phyloP scores from a whole-genome alignment of 2,797 vertebrate genomes.

The Platyrinchus mystaceus region DNA sequence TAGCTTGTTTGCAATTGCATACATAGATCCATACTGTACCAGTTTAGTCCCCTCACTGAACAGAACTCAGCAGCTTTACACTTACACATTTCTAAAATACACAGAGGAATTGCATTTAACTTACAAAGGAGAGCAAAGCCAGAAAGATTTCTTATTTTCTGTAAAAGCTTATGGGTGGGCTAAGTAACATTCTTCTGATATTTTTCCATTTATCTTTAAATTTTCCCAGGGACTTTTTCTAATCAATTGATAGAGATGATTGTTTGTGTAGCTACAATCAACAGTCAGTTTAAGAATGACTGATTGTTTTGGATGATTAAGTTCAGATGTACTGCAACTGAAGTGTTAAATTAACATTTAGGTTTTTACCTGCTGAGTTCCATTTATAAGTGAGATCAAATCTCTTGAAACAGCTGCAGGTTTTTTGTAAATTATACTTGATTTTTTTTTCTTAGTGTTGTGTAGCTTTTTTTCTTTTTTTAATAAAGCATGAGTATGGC shows the following conservation, averaged over 20 bases:
- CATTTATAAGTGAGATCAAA: neutral
- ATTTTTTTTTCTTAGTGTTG: slow-evolving; percentile 15
- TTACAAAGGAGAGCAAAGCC: neutral
- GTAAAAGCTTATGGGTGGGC: neutral
- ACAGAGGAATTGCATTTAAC: neutral
- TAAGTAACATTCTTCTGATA: neutral
- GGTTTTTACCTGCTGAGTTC: slow-evolving; percentile 25
- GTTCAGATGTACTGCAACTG: slow-evolving; percentile 15
- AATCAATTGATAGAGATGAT: neutral
- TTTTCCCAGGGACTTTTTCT: neutral
- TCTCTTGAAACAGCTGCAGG: slow-evolving; percentile 23
- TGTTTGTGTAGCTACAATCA: neutral
- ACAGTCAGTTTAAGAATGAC: neutral
- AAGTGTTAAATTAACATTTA: slow-evolving; percentile 34
- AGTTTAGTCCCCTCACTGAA: neutral
- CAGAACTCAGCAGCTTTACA: neutral
- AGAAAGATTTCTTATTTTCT: neutral
- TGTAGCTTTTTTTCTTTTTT: neutral
- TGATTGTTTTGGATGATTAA: neutral
- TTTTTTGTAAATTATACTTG: slow-evolving; percentile 47
- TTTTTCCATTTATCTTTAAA: neutral
- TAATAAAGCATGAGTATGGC: slow-evolving; percentile 60
- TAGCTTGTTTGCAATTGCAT: neutral
- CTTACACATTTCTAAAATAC: neutral
- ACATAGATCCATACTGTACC: neutral